Conservation (phyloP, 2,888 invertebrate species). For the Tachina fera region DNA sequence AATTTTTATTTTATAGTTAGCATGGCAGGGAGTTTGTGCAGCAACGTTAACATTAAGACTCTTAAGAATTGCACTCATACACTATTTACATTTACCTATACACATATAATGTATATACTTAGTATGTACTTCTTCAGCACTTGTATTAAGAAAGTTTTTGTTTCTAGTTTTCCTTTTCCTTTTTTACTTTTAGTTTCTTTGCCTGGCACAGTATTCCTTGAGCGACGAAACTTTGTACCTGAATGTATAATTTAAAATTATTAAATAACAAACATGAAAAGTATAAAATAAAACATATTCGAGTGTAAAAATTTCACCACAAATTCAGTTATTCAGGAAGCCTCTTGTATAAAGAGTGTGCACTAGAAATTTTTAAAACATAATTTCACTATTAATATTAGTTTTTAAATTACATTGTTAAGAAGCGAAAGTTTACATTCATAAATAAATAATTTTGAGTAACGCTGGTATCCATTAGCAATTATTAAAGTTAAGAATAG, state of each 20-base stretch:
- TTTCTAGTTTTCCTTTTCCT: not conserved
- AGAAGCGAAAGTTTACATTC: conserved; percentile 12
- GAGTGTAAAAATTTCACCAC: conserved; percentile 26
- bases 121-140: not conserved
- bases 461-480: too few species aligned
- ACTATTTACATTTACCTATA: not conserved
- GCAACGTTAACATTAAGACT: conserved; percentile 45
- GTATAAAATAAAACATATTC: not conserved
- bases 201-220: conserved; percentile 20
- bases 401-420: not conserved
- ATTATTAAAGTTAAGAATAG: too few species aligned
- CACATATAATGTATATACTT: too few species aligned
- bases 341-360: not conserved
- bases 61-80: conserved; percentile 34
- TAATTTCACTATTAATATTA: not conserved
- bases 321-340: conserved; percentile 22
- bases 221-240: conserved; percentile 36
- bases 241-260: conserved; percentile 47
- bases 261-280: not conserved
- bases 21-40: conserved; percentile 43
- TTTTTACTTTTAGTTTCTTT: conserved; percentile 44
- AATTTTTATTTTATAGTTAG: not conserved
- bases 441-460: not conserved
- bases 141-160: conserved; percentile 26
- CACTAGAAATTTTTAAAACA: not conserved